Evolutionary conservation across 2,113 vertebrate species (phyloP).

Genomic region (Crotalus horridus): DNA sequence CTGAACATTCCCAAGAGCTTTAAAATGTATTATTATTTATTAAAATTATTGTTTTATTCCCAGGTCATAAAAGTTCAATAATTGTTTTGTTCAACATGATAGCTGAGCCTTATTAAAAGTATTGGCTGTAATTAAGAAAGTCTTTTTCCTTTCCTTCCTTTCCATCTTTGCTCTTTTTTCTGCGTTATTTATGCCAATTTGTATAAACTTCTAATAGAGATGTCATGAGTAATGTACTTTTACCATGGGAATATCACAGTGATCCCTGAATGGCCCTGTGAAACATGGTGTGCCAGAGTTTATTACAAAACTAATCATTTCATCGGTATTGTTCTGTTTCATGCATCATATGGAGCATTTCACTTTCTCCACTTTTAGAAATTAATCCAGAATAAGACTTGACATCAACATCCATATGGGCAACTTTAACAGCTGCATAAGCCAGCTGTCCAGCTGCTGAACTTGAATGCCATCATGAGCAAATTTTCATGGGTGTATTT

Average conservation of each 20-base stretch:
- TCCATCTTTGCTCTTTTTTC: neutral
- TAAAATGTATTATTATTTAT: constrained; percentile 37
- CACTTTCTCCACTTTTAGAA: constrained; percentile 34
- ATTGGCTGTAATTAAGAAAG: neutral
- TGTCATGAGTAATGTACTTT: neutral
- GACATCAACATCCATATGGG: constrained; percentile 37
- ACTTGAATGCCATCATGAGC: neutral
- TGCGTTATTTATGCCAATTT: neutral
- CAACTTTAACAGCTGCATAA: constrained; percentile 40
- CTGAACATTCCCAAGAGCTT: constrained; percentile 53
- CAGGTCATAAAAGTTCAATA: constrained; percentile 55
- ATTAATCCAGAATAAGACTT: constrained; percentile 34
- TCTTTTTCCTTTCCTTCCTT: neutral
- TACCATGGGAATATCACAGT: constrained; percentile 7
- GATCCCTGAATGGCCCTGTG: neutral
- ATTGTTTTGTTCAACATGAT: constrained; percentile 16
- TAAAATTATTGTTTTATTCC: constrained; percentile 47
- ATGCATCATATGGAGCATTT: constrained; percentile 23
- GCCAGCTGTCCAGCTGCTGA: constrained; percentile 46
- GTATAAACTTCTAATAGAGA: neutral
- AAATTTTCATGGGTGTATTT: constrained; percentile 9
- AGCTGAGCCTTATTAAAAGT: neutral
- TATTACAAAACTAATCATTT: neutral
- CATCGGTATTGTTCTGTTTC: constrained; percentile 8
- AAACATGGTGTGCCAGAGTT: rapidly evolving